phyloP scores from a whole-genome alignment of 2,797 vertebrate species.

The Molothrus ater region DNA sequence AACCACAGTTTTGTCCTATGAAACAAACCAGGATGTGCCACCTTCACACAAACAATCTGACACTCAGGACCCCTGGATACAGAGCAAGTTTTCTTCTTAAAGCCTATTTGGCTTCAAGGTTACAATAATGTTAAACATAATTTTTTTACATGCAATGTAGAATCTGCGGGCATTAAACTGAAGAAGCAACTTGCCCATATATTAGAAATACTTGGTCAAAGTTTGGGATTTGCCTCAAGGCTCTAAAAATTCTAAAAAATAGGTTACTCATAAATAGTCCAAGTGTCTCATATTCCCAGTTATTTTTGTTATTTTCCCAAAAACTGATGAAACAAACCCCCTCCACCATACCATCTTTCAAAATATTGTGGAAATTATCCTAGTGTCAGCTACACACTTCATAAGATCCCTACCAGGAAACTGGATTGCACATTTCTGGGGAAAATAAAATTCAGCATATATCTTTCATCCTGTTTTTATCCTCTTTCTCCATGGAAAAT shows the following conservation, averaged over 20 bases:
- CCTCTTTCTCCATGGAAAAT: slow-evolving; percentile 10
- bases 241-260: background rate
- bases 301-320: background rate
- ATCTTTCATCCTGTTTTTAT: background rate
- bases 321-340: background rate
- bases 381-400: background rate
- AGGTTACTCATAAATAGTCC: background rate
- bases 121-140: background rate
- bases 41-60: background rate
- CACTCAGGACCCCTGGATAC: background rate
- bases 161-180: background rate
- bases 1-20: background rate
- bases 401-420: background rate
- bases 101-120: background rate
- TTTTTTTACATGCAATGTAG: background rate
- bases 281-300: background rate
- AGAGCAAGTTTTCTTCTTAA: background rate
- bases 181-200: background rate
- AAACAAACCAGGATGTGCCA: background rate
- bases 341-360: background rate
- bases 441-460: background rate
- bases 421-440: background rate
- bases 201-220: background rate
- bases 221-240: background rate
- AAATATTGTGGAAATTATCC: background rate